phyloP scores from a whole-genome alignment of 2,797 vertebrate genomes.

The Babyrousa celebensis region DNA sequence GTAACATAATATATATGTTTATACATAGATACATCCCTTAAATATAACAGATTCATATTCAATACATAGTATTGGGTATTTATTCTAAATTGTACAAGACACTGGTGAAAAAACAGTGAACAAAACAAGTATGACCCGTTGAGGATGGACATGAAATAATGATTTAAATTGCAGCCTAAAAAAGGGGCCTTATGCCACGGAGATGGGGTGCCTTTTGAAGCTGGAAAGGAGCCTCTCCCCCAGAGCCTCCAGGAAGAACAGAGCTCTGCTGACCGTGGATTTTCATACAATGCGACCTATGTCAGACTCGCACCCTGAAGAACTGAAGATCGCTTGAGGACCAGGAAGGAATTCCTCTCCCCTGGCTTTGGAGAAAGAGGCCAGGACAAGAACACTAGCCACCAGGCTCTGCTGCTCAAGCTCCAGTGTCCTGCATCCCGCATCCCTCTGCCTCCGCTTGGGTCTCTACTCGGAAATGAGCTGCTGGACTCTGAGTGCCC shows the following conservation, averaged over 20 bases:
- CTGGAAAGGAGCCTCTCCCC: no score
- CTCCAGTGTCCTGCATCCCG: rapidly evolving
- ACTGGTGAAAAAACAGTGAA: neutral
- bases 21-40: neutral
- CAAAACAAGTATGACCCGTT: neutral
- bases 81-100: neutral
- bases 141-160: conserved; percentile 31
- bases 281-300: no score
- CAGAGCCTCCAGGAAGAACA: no score
- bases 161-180: conserved; percentile 50
- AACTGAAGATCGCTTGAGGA: neutral
- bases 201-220: no score
- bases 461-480: neutral
- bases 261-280: no score
- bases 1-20: neutral
- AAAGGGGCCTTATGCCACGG: no score
- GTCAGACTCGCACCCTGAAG: no score
- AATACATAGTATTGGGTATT: neutral
- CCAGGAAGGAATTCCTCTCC: neutral
- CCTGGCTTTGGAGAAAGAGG: neutral
- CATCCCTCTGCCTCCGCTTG: no score
- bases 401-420: neutral
- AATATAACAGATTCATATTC: conserved; percentile 34
- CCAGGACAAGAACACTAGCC: neutral
- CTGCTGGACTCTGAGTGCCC: neutral